A percentile compares a stretch with the other conserved stretches of the same genome.
Conservation (phyloP, 2,888 invertebrate genomes). For the Callinectes sapidus region DNA sequence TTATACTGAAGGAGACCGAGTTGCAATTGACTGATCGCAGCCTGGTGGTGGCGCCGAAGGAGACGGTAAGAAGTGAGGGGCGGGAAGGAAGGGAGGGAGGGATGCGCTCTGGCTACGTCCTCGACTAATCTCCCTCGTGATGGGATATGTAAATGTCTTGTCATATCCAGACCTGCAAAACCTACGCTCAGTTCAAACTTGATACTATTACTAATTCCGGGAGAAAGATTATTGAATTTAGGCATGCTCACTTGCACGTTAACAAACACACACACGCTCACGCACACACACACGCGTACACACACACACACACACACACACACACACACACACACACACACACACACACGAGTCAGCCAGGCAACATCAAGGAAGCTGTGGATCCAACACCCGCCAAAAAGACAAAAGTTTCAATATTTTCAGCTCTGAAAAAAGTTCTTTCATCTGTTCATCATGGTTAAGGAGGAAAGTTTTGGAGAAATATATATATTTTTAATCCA, state of each 20-base stretch:
- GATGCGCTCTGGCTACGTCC: conserved; percentile 27
- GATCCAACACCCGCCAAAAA: not conserved
- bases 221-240: not conserved
- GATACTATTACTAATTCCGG: not conserved
- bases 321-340: conserved; percentile 18
- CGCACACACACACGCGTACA: not conserved
- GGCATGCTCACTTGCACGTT: not conserved
- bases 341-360: not conserved
- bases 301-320: conserved; percentile 9
- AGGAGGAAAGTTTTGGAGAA: not conserved
- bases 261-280: conserved; percentile 13
- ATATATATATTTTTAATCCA: not conserved
- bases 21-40: conserved; percentile 11
- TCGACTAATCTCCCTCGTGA: conserved; percentile 18
- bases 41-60: conserved; percentile 20
- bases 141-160: conserved; percentile 33
- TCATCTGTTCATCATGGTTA: not conserved
- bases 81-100: not conserved
- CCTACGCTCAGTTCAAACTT: not conserved
- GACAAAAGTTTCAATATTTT: conserved; percentile 6
- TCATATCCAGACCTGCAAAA: conserved; percentile 29
- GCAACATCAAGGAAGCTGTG: not conserved
- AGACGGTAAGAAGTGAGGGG: not conserved
- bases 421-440: not conserved
- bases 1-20: not conserved